Evolutionary conservation across 2,113 vertebrate species (phyloP), one percentile per base, ranked within the genome.

Genomic region (Mus spicilegus): DNA sequence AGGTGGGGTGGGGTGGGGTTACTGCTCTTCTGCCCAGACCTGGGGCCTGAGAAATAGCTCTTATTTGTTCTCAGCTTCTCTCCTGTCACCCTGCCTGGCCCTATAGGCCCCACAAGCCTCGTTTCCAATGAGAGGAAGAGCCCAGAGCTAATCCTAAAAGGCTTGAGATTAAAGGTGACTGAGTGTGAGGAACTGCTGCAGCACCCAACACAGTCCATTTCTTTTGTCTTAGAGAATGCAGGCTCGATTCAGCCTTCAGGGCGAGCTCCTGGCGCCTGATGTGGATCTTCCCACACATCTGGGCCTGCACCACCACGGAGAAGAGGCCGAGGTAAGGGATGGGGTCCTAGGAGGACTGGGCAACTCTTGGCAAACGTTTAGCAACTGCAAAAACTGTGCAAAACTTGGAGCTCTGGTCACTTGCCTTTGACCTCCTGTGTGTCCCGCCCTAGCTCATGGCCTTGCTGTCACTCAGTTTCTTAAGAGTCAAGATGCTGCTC

Each of bases 301-400:
- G 93, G 99, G 99, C 61, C 98, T 99, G 93, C 99, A 99, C 96
- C 99, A 99, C 97, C 99, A 99, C 72, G 99, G 99, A 98, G 99
- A 99, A 54, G 99, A 99, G 97, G 99, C 99, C 51, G 99, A 99
- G 99, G 99, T 99, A 97, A 98, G 98, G 90, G 42, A 0, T 28
- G 42, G 87, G 72, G 11, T 69, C 67, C 20, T 24, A 61, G 24
- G 76, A 63, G n/a, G n/a, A 54, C 22, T 28, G 46, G 77, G 84
- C 22, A 39, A 72, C 24, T 69, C 63, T 72, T 56, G 61, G 92
- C 16, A 80, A 54, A 33, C 56, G 63, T 93, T 78, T 85, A 80
- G 63, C 33, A 67, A 9, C 42, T 42, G 42, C 42, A 42, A 42
- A 42, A 42, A 42, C 42, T n/a, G 3, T 39, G 33, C 58, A 49